Evolutionary conservation across 2,888 invertebrate species (phyloP), one percentile per base, ranked within the genome.

Genomic region (Mayetiola destructor): DNA sequence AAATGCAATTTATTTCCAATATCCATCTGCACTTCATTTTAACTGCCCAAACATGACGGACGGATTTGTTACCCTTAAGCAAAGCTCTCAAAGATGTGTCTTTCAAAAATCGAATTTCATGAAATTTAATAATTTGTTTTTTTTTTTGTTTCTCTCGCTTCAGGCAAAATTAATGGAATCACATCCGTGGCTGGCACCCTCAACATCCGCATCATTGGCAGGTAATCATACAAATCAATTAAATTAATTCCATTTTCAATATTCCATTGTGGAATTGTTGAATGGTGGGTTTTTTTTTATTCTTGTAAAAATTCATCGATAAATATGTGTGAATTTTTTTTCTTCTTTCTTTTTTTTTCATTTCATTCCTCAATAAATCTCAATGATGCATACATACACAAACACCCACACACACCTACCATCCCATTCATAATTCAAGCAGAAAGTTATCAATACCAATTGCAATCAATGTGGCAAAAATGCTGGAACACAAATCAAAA

Each of bases 401-500:
- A n/a, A n/a, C n/a, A n/a, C n/a, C n/a, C n/a, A n/a, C n/a, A n/a
- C n/a, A n/a, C n/a, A n/a, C n/a, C n/a, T n/a, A n/a, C n/a, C n/a
- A n/a, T n/a, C n/a, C n/a, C n/a, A n/a, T n/a, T n/a, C n/a, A n/a
- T n/a, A 16, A 23, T 3, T 16, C n/a, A 72, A 75, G 70, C 84
- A 85, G 90, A 90, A 80, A 90, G 89, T 79, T 92, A 92, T 80
- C 91, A 92, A 74, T 91, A 91, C 74, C 91, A 92, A 74, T 76
- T 92, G 71, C 92, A 92, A 74, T 89, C 88, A 59, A 88, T 91
- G 85, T 92, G 92, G 92, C 91, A 92, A 74, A 92, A 91, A 73
- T 91, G 91, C 73, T 92, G 91, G 91, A 91, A 88, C 74, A 90
- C 89, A 63, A 90, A 89, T 73, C 91, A 91, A 73, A 87, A 86